These are phyloP conservation scores for Pristis pectinata DNA, from an alignment of 2,797 vertebrate genomes.

Conservation along the genomic window DNA sequence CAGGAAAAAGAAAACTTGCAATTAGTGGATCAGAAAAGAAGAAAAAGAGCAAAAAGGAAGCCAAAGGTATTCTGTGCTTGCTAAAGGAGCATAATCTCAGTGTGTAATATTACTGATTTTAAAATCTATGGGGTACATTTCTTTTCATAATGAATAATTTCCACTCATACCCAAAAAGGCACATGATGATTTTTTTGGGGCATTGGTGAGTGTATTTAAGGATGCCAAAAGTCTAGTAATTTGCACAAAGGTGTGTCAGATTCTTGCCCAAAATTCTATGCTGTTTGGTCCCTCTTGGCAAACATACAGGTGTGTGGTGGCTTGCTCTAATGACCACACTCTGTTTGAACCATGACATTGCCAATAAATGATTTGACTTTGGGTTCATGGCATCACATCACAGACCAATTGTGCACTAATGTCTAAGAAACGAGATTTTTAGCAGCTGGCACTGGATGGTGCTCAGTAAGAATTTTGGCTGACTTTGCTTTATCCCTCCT, in stretches of 20 bases:
- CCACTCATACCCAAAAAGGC: neutral
- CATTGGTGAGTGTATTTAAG: neutral
- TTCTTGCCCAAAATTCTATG: neutral
- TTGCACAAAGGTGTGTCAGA: neutral
- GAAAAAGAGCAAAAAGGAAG: slow-evolving; percentile 42
- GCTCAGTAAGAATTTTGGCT: neutral
- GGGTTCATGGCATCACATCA: too few species aligned
- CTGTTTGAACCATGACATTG: neutral
- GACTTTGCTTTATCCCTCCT: neutral
- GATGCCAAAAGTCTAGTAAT: neutral
- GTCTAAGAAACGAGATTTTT: neutral
- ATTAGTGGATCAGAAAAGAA: slow-evolving; percentile 44
- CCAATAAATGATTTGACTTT: neutral
- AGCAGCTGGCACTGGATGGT: neutral
- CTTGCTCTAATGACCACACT: neutral
- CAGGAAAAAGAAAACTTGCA: slow-evolving; percentile 49
- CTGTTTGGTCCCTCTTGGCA: neutral
- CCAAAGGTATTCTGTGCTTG: slow-evolving; percentile 46
- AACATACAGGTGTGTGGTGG: neutral
- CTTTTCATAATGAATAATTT: neutral
- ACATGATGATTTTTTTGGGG: neutral
- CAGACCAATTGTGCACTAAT: neutral
- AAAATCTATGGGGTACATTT: neutral
- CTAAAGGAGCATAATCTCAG: neutral
- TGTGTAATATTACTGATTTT: neutral